Evolutionary conservation across 1,140 invertebrate species (phyloP).

Genomic region (Leguminivora glycinivorella): DNA sequence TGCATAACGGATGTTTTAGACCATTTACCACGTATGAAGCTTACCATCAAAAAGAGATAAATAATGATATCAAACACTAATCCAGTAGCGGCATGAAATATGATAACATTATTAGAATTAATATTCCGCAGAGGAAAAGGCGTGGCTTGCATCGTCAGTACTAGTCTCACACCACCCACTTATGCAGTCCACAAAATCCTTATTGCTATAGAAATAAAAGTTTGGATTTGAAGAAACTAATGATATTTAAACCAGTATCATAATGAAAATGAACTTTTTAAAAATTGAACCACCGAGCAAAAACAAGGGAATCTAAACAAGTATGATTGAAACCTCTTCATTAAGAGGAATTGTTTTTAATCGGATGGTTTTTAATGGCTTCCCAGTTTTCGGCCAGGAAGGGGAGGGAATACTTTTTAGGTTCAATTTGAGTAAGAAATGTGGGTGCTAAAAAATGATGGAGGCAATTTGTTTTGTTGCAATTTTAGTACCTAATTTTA

Average conservation of each 20-base stretch:
- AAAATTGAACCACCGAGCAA: conserved; percentile 22
- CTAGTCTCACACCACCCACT: conserved; percentile 9
- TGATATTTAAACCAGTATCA: not conserved
- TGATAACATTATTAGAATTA: conserved; percentile 52
- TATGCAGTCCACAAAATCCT: not conserved
- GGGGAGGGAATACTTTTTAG: conserved; percentile 14
- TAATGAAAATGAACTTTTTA: conserved; percentile 15
- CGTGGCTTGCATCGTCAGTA: conserved; percentile 51
- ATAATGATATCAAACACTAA: conserved; percentile 57
- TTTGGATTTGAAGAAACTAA: not conserved
- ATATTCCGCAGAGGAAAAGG: conserved; percentile 47
- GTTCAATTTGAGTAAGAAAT: conserved; percentile 5
- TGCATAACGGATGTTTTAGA: too few species aligned
- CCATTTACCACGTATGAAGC: too few species aligned
- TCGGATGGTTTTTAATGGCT: conserved; percentile 32
- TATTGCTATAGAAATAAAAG: not conserved
- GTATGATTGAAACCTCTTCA: conserved; percentile 40
- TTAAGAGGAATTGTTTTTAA: conserved; percentile 34
- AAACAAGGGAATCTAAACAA: conserved; percentile 30
- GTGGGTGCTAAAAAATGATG: not conserved
- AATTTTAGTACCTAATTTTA: too few species aligned
- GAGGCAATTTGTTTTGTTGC: conserved; percentile 14
- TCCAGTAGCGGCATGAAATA: conserved; percentile 56
- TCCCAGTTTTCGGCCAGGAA: conserved; percentile 16
- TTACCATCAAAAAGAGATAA: conserved; percentile 40